Base-by-base conservation (phyloP, 2,888 invertebrate genomes). In the Crossocerus cetratus region DNA sequence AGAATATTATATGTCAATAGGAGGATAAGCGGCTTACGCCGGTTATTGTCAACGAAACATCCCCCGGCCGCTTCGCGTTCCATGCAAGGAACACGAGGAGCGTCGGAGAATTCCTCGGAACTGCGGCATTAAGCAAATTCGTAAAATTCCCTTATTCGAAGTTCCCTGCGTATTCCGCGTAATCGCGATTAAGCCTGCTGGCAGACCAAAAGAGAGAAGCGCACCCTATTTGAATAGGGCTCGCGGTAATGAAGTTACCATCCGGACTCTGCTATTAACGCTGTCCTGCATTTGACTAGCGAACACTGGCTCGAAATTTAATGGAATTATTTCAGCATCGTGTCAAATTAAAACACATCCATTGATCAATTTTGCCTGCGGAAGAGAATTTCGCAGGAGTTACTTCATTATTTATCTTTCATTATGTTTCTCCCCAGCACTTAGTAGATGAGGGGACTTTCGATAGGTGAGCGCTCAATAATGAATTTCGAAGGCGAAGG, bases 1-100 rank as follows among this genome's bases (percentile, higher is more conserved):
- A 49, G 84, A 83, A 86, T 86, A 86, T 86, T 83, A 82, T 84
- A 81, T 84, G 86, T 86, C 86, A 86, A 86, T 86, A 84, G 82
- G 62, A 49, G 72, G 76, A 73, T 86, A 86, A 86, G 86, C 86
- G 78, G 85, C 86, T 86, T 86, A 84, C 74, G 65, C 23, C 64
- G 32, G 72, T 78, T 74, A 74, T 77, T 72, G 78, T 72, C 69
- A 16, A 16, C n/a, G 49, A 4, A 49, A 16, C 49, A 49, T 49
- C 16, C n/a, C 49, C 49, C 4, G 49, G 14, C 14, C 49, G 16
- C 14, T 49, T n/a, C 68, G 32, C 64, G 66, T 71, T 64, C 62
- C 63, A 59, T 45, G 65, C 59, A 66, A 53, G 70, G 73, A 69
- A 60, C 54, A 73, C 76, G 72, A 76, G 74, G 59, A 32, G 11